A percentile compares a stretch with the other conserved stretches of the same genome.
These are phyloP conservation scores for Miltochrista miniata DNA, from an alignment of 2,888 invertebrate genomes.

Conservation along the genomic window DNA sequence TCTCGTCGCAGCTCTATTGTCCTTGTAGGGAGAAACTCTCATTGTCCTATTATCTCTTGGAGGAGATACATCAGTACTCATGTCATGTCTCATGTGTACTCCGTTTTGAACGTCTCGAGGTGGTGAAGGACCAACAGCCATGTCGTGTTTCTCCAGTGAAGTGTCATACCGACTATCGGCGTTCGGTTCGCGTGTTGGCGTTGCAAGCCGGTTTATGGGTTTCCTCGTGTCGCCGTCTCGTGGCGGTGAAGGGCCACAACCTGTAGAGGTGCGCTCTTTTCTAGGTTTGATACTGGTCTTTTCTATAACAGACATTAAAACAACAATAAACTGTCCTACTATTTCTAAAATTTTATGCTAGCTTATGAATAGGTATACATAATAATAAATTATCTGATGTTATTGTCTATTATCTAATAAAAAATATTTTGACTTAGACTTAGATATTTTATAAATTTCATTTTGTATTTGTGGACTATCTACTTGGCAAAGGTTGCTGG, in stretches of 20 bases:
- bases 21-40: conserved; percentile 46
- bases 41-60: conserved; percentile 38
- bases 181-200: conserved; percentile 75
- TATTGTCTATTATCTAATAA: no score
- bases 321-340: neutral
- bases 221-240: conserved; percentile 61
- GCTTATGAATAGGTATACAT: no score
- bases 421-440: no score
- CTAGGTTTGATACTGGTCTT: conserved; percentile 52
- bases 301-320: conserved; percentile 41
- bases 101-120: conserved; percentile 53
- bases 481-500: no score
- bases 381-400: no score
- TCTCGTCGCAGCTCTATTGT: conserved; percentile 23
- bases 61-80: conserved; percentile 38
- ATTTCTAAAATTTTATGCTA: no score
- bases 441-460: no score
- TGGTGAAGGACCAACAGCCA: conserved; percentile 73
- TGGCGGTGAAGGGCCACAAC: conserved; percentile 86
- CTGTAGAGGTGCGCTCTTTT: conserved; percentile 77
- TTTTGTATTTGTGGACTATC: no score
- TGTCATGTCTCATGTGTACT: conserved; percentile 21
- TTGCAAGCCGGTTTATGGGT: conserved; percentile 50
- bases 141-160: conserved; percentile 54
- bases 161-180: conserved; percentile 29